Percentiles rank a stretch among this genome's conserved stretches.
These are phyloP conservation scores for Circaetus cinerascens DNA, from an alignment of 2,113 vertebrate species.

Conservation along the genomic window DNA sequence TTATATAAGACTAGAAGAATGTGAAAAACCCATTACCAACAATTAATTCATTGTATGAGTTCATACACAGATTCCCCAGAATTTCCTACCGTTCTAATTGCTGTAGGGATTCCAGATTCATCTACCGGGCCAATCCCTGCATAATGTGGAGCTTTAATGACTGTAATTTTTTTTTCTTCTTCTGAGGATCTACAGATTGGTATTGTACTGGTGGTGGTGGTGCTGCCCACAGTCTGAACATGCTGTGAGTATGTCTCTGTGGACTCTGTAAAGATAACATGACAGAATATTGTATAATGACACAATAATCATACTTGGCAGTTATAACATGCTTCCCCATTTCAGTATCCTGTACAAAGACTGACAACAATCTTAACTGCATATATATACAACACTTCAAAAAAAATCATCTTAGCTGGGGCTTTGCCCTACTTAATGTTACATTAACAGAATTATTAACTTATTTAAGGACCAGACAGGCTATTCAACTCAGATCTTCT, in stretches of 20 bases:
- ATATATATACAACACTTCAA: not conserved
- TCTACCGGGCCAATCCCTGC: constrained; percentile 94
- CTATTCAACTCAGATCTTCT: not conserved
- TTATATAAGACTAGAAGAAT: constrained; percentile 70
- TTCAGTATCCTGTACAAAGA: not conserved
- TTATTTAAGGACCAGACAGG: not conserved
- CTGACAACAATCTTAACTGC: not conserved
- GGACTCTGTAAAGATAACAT: constrained; percentile 69
- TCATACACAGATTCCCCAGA: constrained; percentile 33
- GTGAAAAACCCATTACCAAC: constrained; percentile 62
- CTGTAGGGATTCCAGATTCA: constrained; percentile 93
- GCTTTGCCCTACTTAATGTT: not conserved
- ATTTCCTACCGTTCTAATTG: constrained; percentile 92
- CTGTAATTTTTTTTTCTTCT: constrained; percentile 90
- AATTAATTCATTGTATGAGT: constrained; percentile 70
- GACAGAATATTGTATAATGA: not conserved
- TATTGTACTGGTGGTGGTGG: constrained; percentile 76
- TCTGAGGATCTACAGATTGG: constrained; percentile 92
- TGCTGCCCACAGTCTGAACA: constrained; percentile 76
- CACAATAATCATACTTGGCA: not conserved
- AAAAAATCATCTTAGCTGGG: not conserved
- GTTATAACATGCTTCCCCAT: not conserved
- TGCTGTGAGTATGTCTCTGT: constrained; percentile 80
- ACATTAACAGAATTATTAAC: not conserved
- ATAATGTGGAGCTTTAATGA: constrained; percentile 95